Base-by-base conservation (phyloP, 1,140 invertebrate species). In the Frieseomelitta varia region DNA sequence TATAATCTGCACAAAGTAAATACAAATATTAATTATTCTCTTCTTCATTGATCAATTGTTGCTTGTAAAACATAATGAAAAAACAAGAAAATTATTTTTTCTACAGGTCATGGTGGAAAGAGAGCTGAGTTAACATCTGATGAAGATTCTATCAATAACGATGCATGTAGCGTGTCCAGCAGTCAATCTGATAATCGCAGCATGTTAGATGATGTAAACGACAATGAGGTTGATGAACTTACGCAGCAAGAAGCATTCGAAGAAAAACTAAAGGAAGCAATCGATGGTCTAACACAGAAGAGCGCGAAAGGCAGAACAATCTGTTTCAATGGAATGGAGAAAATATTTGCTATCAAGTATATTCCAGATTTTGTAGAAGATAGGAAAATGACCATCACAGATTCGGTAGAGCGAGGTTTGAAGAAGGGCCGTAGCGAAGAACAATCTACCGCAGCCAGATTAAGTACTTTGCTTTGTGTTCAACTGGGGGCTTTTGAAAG, bases 241-340 rank as follows among this genome's bases (percentile, higher is more conserved):
- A 94, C 95, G 74, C 95, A 95, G 84, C 95, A 95, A 85, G 98
- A 99, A 92, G 96, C 97, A 65, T 97, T 98, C 90, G 98, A 99
- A 94, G 98, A 99, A 75, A 98, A 98, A 94, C 94, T 99, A 27
- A 96, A 96, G 39, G 97, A 98, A 91, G 96, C 97, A 0, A 97
- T 99, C 71, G 99, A 99, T 92, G 97, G 97, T 51, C 94, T 98
- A 14, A 96, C 96, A 4, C 97, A 98, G 85, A 98, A 98, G 91
- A 98, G 98, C 84, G 96, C 97, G 2, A 98, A 98, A 87, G 97
- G 97, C 12, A 96, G 99, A 77, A 96, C 96, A 4, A 95, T 95
- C 8, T 97, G 97, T 74, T 95, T 99, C 47, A 96, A 97, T 76
- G 94, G 96, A 2, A 95, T 99, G 3, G 96, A 96, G 24, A 97